Percentiles rank a stretch among this genome's conserved stretches.
phyloP scores from a whole-genome alignment of 2,797 vertebrate species.

The Ispidina picta region DNA sequence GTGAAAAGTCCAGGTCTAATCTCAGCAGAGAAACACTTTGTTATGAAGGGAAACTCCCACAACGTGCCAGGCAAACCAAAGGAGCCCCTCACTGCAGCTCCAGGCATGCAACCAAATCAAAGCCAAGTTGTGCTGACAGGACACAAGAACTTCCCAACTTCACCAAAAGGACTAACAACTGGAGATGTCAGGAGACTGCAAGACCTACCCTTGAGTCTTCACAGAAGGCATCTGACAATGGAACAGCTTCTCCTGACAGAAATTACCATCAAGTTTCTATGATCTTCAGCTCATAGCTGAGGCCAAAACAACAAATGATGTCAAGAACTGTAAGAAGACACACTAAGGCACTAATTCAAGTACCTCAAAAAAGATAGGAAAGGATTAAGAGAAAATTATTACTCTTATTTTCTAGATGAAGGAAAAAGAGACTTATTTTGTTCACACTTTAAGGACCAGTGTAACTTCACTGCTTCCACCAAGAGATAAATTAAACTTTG shows the following conservation, averaged over 20 bases:
- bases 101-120: not conserved
- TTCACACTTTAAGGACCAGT: not conserved
- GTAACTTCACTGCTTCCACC: not conserved
- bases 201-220: not conserved
- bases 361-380: not conserved
- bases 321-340: not conserved
- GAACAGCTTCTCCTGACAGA: not conserved
- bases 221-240: not conserved
- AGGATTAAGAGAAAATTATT: not conserved
- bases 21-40: conserved; percentile 8
- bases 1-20: conserved; percentile 47
- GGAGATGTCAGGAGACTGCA: not conserved
- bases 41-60: not conserved
- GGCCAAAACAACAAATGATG: not conserved
- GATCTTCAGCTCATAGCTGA: not conserved
- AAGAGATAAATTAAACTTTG: not conserved
- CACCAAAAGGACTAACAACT: not conserved
- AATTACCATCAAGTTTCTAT: not conserved
- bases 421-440: not conserved
- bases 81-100: accelerated
- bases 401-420: not conserved
- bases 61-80: not conserved
- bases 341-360: not conserved
- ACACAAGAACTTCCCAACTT: accelerated
- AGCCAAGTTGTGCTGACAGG: accelerated